Conservation (phyloP, 2,113 vertebrate genomes). For the Anoplopoma fimbria region DNA sequence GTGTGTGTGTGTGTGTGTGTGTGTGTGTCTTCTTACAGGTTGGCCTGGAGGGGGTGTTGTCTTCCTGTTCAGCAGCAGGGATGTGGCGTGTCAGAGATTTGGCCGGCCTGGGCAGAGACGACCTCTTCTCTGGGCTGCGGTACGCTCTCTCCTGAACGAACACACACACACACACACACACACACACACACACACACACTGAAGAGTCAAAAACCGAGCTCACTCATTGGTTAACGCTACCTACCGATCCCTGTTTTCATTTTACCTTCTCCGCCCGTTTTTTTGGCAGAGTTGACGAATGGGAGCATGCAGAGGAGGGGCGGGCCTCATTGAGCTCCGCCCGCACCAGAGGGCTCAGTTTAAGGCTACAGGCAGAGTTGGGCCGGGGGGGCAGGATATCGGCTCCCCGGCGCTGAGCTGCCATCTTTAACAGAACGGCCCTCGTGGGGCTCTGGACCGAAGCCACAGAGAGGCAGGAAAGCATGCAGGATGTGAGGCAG, state of each 20-base stretch:
- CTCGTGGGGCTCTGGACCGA: constrained; percentile 86
- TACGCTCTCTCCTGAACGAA: constrained; percentile 87
- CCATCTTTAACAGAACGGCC: constrained; percentile 89
- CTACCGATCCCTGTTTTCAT: constrained; percentile 15
- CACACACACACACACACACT: constrained; percentile 18
- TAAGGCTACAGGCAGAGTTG: constrained; percentile 87
- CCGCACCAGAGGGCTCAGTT: constrained; percentile 83
- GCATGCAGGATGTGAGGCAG: constrained; percentile 56
- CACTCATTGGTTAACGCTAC: neutral
- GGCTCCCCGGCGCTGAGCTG: constrained; percentile 85
- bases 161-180: constrained; percentile 9
- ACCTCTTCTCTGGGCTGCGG: constrained; percentile 94
- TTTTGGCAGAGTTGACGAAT: constrained; percentile 75
- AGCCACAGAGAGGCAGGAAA: constrained; percentile 69
- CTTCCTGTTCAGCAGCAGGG: constrained; percentile 89
- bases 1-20: neutral
- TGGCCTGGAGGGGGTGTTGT: constrained; percentile 87
- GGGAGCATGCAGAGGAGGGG: constrained; percentile 85
- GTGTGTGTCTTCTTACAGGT: constrained; percentile 85
- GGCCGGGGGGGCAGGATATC: constrained; percentile 82
- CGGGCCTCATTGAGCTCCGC: constrained; percentile 80
- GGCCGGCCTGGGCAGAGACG: constrained; percentile 92
- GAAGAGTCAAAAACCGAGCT: neutral
- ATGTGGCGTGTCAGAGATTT: constrained; percentile 92
- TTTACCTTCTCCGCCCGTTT: constrained; percentile 88